Base-by-base conservation (phyloP, 2,113 vertebrate species). In the Varanus salvator region DNA sequence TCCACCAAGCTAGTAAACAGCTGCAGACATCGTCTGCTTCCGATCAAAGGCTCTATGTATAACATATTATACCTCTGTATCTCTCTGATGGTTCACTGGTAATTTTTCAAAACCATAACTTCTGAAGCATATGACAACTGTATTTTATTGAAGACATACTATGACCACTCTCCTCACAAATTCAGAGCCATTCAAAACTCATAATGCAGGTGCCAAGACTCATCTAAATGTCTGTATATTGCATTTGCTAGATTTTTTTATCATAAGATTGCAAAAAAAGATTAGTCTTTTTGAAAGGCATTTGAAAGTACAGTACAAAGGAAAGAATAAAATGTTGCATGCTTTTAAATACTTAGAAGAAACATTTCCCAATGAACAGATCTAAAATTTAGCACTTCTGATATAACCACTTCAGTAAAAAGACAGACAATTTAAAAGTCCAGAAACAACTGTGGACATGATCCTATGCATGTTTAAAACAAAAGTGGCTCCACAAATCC, bases 1-100 rank as follows among this genome's bases (percentile, higher is more conserved):
- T 97, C 94, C 92, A 93, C 92, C 92, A 93, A 93, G 92, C 91
- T 75, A 92, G 91, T 94, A 95, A 97, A 96, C 91, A 97, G 93
- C 92, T 96, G 94, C 94, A 96, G 95, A 94, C 92, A 87, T 0
- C 90, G 90, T 93, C 96, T 97, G 97, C 92, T 96, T 97, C 93
- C 91, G 92, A 96, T 97, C 94, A 96, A 93, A 90, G 80, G 74
- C 74, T 95, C 80, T n/a, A 4, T 74, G 81, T 93, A 93, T 90
- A 96, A 96, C 92, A 95, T 92, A 94, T 85, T 87, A 87, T 93
- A 96, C 85, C 90, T 94, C 88, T 93, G 91, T 94, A 95, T 92
- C 89, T 91, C 91, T 90, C 87, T 95, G 93, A 96, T 93, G 92
- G 90, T 94, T 96, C 95, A 93, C 92, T 94, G 93, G 89, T 87